Percentiles rank a stretch among this genome's conserved stretches.
These are phyloP conservation scores for Neocrepidodera transversa DNA, from an alignment of 2,888 invertebrate genomes.

Conservation along the genomic window DNA sequence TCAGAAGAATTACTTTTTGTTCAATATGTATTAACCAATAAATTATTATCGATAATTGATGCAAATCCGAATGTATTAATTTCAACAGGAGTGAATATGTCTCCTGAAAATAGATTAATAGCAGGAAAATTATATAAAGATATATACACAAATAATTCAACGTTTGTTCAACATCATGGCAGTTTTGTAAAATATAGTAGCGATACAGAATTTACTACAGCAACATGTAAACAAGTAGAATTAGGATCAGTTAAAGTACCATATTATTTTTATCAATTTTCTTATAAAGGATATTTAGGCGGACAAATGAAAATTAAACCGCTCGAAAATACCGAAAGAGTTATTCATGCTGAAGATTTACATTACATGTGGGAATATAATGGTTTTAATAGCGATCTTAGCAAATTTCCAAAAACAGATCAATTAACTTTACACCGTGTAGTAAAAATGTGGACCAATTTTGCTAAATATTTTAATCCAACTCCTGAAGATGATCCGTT, in stretches of 20 bases:
- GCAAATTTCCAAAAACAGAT: conserved; percentile 14
- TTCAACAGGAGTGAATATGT: conserved; percentile 17
- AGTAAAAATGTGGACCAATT: conserved; percentile 13
- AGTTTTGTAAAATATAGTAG: conserved; percentile 17
- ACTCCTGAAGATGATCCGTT: conserved; percentile 20
- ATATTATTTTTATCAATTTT: conserved; percentile 28
- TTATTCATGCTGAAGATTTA: conserved; percentile 10
- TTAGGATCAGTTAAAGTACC: conserved; percentile 22
- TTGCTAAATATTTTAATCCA: conserved; percentile 12
- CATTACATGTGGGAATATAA: conserved; percentile 6
- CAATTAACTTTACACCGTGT: background rate
- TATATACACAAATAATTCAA: conserved; percentile 18
- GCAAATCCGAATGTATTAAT: conserved; percentile 16
- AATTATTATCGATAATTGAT: background rate
- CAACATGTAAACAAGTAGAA: conserved; percentile 19
- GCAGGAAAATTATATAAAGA: conserved; percentile 16
- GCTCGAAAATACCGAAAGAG: background rate
- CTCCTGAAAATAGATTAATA: conserved; percentile 5
- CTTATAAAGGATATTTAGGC: conserved; percentile 26
- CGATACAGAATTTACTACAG: conserved; percentile 19
- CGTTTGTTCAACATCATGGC: conserved; percentile 18
- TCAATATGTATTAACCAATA: background rate
- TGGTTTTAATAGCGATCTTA: background rate
- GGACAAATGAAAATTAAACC: background rate
- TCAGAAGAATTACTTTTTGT: conserved; percentile 29